Percentiles rank a stretch among this genome's conserved stretches.
Conservation (phyloP, 1,140 invertebrate species). For the Metopolophium dirhodum region DNA sequence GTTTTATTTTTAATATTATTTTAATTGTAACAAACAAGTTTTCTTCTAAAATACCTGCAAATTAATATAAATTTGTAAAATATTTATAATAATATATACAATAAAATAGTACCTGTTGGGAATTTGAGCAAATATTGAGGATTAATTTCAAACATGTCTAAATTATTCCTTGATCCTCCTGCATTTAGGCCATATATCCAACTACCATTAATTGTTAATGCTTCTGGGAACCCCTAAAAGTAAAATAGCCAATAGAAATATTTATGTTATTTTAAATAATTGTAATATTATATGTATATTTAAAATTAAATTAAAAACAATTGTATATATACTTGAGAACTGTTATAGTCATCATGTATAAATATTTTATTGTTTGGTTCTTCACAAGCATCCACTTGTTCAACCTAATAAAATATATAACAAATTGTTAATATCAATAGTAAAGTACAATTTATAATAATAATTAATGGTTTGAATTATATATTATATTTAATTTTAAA, state of each 20-base stretch:
- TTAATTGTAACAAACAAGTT: slow-evolving; percentile 53
- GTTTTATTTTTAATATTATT: slow-evolving; percentile 55
- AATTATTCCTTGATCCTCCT: slow-evolving; percentile 57
- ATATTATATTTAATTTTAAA: background rate
- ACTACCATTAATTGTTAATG: slow-evolving; percentile 47
- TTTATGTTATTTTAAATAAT: background rate
- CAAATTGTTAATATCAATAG: background rate
- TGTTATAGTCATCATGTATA: slow-evolving; percentile 22
- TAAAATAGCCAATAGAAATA: background rate
- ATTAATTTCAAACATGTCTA: slow-evolving; percentile 57
- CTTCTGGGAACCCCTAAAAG: slow-evolving; percentile 44
- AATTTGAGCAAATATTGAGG: slow-evolving; percentile 57
- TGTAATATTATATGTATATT: background rate
- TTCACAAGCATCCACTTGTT: slow-evolving; percentile 49
- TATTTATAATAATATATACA: background rate
- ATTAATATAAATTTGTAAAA: background rate
- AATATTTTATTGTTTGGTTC: slow-evolving; percentile 41
- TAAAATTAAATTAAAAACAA: background rate
- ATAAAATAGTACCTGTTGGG: slow-evolving; percentile 22
- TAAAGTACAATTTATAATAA: background rate
- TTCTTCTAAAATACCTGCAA: slow-evolving; percentile 44
- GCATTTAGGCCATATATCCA: slow-evolving; percentile 57
- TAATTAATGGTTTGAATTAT: background rate
- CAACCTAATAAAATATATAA: slow-evolving; percentile 7
- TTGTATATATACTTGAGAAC: background rate